A percentile compares a stretch with the other conserved stretches of the same genome.
These are phyloP conservation scores for Zaprionus inermis DNA, from an alignment of 1,140 invertebrate genomes.

Conservation along the genomic window DNA sequence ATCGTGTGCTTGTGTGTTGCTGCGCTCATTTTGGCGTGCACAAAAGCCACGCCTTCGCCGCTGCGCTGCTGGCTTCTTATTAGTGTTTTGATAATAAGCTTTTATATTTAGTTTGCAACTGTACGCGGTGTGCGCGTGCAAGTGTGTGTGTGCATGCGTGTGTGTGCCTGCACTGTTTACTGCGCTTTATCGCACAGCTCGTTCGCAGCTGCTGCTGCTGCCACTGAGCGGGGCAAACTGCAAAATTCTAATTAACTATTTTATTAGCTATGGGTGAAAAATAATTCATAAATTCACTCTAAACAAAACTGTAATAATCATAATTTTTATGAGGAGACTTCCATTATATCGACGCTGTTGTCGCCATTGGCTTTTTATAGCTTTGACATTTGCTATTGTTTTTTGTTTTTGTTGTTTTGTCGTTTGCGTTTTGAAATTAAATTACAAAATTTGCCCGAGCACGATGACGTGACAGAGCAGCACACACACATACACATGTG, in stretches of 20 bases:
- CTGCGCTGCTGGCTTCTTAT: constrained; percentile 30
- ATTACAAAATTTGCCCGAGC: constrained; percentile 47
- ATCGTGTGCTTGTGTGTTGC: constrained; percentile 17
- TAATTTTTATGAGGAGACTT: constrained; percentile 68
- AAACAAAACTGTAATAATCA: constrained; percentile 74
- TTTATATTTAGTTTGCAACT: constrained; percentile 23
- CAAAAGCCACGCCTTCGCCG: constrained; percentile 40
- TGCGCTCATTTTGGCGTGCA: constrained; percentile 28
- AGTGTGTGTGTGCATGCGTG: constrained; percentile 7
- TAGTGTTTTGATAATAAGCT: constrained; percentile 55
- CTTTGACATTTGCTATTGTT: constrained; percentile 32
- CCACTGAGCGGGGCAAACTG: constrained; percentile 39
- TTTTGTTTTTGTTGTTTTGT: constrained; percentile 19
- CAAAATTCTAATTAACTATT: constrained; percentile 82
- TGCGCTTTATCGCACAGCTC: constrained; percentile 39
- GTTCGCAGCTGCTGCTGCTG: constrained; percentile 51
- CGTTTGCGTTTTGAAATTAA: constrained; percentile 53
- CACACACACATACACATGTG: not conserved
- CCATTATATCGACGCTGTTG: constrained; percentile 50
- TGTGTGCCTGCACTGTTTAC: constrained; percentile 31
- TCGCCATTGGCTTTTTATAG: constrained; percentile 51
- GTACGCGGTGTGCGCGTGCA: not conserved
- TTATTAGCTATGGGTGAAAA: constrained; percentile 81
- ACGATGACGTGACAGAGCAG: constrained; percentile 1
- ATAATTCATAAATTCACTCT: constrained; percentile 82